Evolutionary conservation across 2,888 invertebrate genomes (phyloP).

Genomic region (Papilio demoleus): DNA sequence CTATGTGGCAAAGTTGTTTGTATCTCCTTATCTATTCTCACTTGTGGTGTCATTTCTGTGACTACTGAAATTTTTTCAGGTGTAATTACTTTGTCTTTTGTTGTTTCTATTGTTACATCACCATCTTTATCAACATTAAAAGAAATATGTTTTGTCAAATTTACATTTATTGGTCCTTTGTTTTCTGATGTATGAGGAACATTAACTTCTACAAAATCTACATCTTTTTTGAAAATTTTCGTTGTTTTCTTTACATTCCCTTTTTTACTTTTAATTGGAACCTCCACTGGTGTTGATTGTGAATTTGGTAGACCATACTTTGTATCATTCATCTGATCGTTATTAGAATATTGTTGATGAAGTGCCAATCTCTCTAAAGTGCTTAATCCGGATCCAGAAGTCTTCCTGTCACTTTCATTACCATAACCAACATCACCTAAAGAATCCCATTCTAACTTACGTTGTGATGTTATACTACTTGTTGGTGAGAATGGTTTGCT

Average conservation of each 20-base stretch:
- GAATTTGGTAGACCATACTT: slow-evolving; percentile 76
- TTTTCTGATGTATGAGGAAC: slow-evolving; percentile 61
- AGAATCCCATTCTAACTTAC: slow-evolving; percentile 94
- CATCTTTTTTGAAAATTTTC: slow-evolving; percentile 70
- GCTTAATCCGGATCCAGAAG: slow-evolving; percentile 78
- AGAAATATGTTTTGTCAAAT: slow-evolving; percentile 76
- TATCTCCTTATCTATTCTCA: slow-evolving; percentile 68
- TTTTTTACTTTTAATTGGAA: slow-evolving; percentile 65
- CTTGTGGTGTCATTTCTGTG: slow-evolving; percentile 49
- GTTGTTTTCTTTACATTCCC: slow-evolving; percentile 63
- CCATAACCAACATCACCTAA: slow-evolving; percentile 93
- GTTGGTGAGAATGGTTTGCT: slow-evolving; percentile 86
- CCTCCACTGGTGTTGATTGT: slow-evolving; percentile 80
- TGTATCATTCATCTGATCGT: slow-evolving; percentile 63
- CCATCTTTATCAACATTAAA: slow-evolving; percentile 77
- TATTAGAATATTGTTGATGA: slow-evolving; percentile 75
- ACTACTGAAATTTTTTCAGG: slow-evolving; percentile 60
- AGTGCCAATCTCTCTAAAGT: slow-evolving; percentile 86
- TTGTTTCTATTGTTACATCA: slow-evolving; percentile 61
- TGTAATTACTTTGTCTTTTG: slow-evolving; percentile 58
- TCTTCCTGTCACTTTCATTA: slow-evolving; percentile 82
- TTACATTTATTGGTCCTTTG: slow-evolving; percentile 70
- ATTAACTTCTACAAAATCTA: slow-evolving; percentile 71
- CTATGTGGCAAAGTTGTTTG: slow-evolving; percentile 62
- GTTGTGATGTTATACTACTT: slow-evolving; percentile 88